These are phyloP conservation scores for Lasioglossum baleicum DNA, from an alignment of 1,140 invertebrate species.

Conservation along the genomic window DNA sequence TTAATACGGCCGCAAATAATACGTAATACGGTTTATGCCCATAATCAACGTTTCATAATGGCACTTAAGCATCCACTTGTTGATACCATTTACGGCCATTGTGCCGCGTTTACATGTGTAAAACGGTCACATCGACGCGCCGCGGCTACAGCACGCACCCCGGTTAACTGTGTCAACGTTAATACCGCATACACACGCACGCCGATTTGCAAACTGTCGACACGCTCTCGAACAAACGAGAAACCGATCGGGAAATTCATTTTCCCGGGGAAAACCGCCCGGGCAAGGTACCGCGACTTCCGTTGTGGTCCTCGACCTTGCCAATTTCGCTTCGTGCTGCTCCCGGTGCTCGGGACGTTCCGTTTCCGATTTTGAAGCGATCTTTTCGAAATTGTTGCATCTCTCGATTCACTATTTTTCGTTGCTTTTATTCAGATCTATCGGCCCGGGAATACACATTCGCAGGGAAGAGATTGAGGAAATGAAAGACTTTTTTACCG, in stretches of 20 bases:
- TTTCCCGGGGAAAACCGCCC: too few species aligned
- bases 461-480: too few species aligned
- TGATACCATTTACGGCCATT: slow-evolving; percentile 71
- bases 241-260: background rate
- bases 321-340: too few species aligned
- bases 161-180: slow-evolving; percentile 55
- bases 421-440: too few species aligned
- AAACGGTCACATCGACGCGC: slow-evolving; percentile 55
- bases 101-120: slow-evolving; percentile 60
- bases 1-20: slow-evolving; percentile 57
- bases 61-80: slow-evolving; percentile 74
- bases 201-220: slow-evolving; percentile 46
- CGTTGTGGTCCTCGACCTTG: too few species aligned
- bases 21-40: slow-evolving; percentile 67
- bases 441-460: too few species aligned
- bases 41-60: slow-evolving; percentile 72
- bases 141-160: slow-evolving; percentile 52
- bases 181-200: slow-evolving; percentile 60
- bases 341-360: too few species aligned
- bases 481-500: too few species aligned
- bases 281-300: too few species aligned
- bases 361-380: too few species aligned
- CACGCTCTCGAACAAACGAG: slow-evolving; percentile 18
- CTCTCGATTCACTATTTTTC: too few species aligned
- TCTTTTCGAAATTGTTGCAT: too few species aligned